Percentiles rank a stretch among this genome's conserved stretches.
Evolutionary conservation across 2,113 vertebrate genomes (phyloP).

Genomic region (Phocoena sinus): DNA sequence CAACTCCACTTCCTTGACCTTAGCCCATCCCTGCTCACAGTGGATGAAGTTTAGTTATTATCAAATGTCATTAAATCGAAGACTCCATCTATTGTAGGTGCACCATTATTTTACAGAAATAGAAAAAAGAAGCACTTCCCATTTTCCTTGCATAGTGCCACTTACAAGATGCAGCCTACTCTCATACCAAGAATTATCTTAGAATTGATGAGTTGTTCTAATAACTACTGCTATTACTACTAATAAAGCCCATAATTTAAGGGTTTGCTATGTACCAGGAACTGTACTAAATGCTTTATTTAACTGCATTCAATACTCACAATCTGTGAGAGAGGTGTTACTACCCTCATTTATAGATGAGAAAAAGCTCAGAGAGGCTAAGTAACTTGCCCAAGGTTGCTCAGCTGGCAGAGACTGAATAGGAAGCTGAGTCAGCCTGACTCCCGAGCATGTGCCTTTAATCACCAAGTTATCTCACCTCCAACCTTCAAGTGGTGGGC

Average conservation of each 20-base stretch:
- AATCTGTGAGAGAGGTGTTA: background rate
- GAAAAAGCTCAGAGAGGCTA: background rate
- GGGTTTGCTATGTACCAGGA: background rate
- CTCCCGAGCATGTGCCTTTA: background rate
- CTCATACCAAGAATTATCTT: background rate
- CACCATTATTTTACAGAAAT: background rate
- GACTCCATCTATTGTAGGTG: background rate
- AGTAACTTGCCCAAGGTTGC: background rate
- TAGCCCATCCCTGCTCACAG: background rate
- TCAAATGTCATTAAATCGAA: background rate
- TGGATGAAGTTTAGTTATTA: background rate
- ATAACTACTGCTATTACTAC: background rate
- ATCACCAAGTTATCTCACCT: background rate
- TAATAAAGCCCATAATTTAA: background rate
- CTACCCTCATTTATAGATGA: background rate
- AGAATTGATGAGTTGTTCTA: background rate
- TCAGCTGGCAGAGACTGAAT: background rate
- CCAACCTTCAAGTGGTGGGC: background rate
- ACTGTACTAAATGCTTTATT: background rate
- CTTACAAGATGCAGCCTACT: background rate
- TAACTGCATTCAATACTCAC: background rate
- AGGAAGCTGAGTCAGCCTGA: background rate
- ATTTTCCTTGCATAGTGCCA: background rate
- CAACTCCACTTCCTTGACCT: background rate
- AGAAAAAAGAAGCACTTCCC: background rate